phyloP scores from a whole-genome alignment of 2,113 vertebrate genomes.

The Syrmaticus mikado region DNA sequence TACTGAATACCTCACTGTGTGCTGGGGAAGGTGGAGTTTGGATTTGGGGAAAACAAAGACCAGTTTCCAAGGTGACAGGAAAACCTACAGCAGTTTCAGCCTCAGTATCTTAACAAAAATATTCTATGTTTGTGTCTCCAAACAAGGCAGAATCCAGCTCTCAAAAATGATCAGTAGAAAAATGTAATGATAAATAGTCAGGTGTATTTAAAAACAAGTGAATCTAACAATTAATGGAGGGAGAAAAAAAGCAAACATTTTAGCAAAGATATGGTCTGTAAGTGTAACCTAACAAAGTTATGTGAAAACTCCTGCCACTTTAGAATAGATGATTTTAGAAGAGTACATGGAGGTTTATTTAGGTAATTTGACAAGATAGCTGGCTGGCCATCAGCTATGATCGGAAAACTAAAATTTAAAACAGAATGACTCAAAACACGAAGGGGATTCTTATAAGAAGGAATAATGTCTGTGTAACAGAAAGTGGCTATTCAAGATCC shows the following conservation, averaged over 20 bases:
- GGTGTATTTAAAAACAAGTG: background rate
- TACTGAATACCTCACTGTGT: background rate
- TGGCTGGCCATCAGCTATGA: background rate
- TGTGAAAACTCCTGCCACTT: background rate
- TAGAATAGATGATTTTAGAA: background rate
- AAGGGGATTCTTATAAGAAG: background rate
- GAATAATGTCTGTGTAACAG: background rate
- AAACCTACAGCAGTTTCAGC: background rate
- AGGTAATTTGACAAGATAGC: background rate
- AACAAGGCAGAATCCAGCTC: background rate
- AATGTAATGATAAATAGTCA: background rate
- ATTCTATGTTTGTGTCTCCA: background rate
- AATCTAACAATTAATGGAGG: background rate
- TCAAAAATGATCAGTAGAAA: background rate
- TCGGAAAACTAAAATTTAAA: background rate
- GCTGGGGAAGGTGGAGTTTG: background rate
- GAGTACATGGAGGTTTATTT: background rate
- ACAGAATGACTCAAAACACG: background rate
- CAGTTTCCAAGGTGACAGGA: background rate
- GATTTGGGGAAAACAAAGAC: background rate
- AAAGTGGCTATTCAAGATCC: background rate
- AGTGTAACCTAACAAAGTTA: background rate
- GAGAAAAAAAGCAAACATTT: background rate
- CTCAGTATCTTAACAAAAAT: background rate
- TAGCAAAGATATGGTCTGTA: background rate